Base-by-base conservation (phyloP, 2,797 vertebrate genomes). In the Loris lydekkerianus region DNA sequence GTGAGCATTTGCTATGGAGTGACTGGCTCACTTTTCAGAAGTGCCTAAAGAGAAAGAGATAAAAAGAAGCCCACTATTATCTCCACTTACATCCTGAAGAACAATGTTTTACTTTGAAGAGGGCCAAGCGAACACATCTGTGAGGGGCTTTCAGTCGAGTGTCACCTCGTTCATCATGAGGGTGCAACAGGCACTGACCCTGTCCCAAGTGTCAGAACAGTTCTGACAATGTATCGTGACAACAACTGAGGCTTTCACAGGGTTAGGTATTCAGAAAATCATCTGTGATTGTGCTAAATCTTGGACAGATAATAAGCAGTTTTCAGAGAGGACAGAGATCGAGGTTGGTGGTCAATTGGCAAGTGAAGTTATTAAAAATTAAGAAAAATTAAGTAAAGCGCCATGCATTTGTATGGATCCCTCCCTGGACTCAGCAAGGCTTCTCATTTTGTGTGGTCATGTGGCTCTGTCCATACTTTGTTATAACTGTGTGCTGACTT, bases 361-460 rank as follows among this genome's bases (percentile, higher is more conserved):
- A 83, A 58, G n/a, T 21, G 56, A 83, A 49, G 7, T 60, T n/a
- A 65, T 37, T 58, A 58, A 40, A 61, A 87, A 72, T 3, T 70
- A 78, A 53, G 37, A 46, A 34, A 53, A 73, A 34, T 46, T n/a
- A 10, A n/a, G 77, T 17, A 83, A 93, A 63, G 37, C 17, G 31
- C 31, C n/a, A 5, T 1, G 0, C 37, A 8, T 18, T 5, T 29
- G 67, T 3, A 43, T 23, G 5, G 7, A 2, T 34, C 53, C 18
- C 49, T 14, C 14, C 25, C 0, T 13, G 75, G n/a, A 18, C 60
- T 8, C 3, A 40, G 14, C 67, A 53, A 27, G 31, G 1, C 1
- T 6, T 10, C 23, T 40, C 17, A 9, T 37, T 40, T 67, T 4
- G 0, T 43, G 69, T 11, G 15, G 73, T 20, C 13, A 15, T 34